Conservation (phyloP, 2,113 vertebrate genomes). For the Microtus ochrogaster region DNA sequence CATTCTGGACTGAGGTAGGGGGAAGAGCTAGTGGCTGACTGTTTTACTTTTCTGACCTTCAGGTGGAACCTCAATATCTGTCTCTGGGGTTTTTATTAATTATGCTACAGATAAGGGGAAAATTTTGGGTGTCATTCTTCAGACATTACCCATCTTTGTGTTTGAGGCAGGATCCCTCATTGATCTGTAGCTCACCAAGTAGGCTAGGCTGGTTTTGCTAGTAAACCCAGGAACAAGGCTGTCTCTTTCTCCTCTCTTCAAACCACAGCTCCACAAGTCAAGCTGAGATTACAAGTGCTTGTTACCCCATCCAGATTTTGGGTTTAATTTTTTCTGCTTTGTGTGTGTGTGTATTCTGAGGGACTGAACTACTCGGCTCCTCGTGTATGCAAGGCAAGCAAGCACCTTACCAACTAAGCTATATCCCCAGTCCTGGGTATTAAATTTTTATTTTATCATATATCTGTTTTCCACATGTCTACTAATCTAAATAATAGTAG, state of each 20-base stretch:
- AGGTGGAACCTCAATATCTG: too few species aligned
- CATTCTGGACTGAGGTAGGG: too few species aligned
- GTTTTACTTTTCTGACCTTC: too few species aligned
- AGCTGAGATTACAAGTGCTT: neutral
- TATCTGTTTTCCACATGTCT: neutral
- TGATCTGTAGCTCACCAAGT: neutral
- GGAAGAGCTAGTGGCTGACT: too few species aligned
- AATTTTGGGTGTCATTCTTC: neutral
- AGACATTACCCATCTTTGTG: neutral
- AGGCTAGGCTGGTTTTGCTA: neutral
- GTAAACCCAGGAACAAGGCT: too few species aligned
- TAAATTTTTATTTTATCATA: neutral
- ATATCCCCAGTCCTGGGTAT: too few species aligned
- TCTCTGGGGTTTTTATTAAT: too few species aligned
- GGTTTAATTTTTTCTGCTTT: too few species aligned
- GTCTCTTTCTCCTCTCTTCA: neutral
- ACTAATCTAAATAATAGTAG: neutral
- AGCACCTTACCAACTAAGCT: neutral
- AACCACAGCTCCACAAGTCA: too few species aligned
- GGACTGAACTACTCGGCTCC: neutral
- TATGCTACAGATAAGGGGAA: too few species aligned
- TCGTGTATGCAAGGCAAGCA: neutral
- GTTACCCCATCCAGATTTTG: neutral
- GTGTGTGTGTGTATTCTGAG: too few species aligned
- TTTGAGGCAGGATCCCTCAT: neutral